A percentile compares a stretch with the other conserved stretches of the same genome.
Evolutionary conservation across 2,797 vertebrate species (phyloP).

Genomic region (Cetoscarus ocellatus): DNA sequence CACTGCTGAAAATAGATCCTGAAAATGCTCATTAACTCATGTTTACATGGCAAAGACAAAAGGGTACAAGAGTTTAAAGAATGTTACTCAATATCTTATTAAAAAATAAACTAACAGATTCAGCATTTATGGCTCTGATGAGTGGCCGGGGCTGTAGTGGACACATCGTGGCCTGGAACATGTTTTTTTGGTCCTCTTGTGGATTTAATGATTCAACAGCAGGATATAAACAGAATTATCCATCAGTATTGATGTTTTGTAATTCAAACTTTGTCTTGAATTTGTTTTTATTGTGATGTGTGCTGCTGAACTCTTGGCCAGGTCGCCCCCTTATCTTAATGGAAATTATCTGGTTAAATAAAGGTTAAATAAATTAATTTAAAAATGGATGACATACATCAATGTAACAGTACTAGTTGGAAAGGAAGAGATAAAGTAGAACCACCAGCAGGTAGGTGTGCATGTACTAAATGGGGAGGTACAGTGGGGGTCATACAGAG

Average conservation of each 20-base stretch:
- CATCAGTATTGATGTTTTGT: constrained; percentile 4
- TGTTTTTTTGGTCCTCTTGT: not conserved
- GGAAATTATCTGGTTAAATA: no score
- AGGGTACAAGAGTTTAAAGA: not conserved
- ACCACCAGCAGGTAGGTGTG: no score
- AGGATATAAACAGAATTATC: not conserved
- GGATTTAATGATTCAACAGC: constrained; percentile 3
- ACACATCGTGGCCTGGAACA: not conserved
- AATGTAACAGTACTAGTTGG: no score
- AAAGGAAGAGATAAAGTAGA: no score
- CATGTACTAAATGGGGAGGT: no score
- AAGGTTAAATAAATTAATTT: no score
- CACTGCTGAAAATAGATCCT: not conserved
- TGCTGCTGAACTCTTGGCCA: no score
- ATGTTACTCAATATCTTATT: not conserved
- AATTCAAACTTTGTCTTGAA: constrained; percentile 1
- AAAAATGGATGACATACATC: no score
- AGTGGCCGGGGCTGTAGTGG: no score
- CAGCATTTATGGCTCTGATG: no score
- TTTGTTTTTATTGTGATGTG: no score
- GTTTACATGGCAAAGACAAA: not conserved
- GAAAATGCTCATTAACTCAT: not conserved
- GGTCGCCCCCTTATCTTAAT: no score
- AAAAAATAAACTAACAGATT: not conserved
- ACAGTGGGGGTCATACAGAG: not conserved